Base-by-base conservation (phyloP, 2,888 invertebrate genomes). In the Lysandra coridon region DNA sequence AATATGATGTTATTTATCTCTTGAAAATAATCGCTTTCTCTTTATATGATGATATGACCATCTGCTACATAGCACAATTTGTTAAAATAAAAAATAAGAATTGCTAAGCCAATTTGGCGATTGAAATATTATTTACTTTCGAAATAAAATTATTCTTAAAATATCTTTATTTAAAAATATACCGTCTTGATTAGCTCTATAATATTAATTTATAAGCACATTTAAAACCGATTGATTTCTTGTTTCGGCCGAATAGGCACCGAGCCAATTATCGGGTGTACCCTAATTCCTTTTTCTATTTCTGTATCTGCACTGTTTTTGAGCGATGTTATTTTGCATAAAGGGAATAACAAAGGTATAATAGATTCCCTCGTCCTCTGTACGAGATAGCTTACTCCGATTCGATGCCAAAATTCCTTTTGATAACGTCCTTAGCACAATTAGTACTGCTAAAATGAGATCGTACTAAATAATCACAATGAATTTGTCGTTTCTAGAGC, bases 391-490 rank as follows among this genome's bases (percentile, higher is more conserved):
- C 53, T 82, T 82, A 81, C 80, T 84, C 79, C 80, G 64, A 81
- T 77, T 33, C 80, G 80, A 81, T 83, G 84, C 83, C 81, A 83
- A 83, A 83, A 84, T 82, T 80, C 80, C 80, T 79, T 81, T 82
- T 82, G 78, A 82, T 81, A 81, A 80, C 80, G 89, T 88, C 88
- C 89, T 90, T 89, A 90, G 87, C 89, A 91, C 90, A 91, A 90
- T 92, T 91, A 90, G 89, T 84, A 85, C 84, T 83, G 86, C 90
- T 89, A 88, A 91, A 92, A 91, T 91, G 91, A 91, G 87, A 89
- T 83, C 80, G 82, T 85, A 86, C 83, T 90, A 88, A 91, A 91
- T 91, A 88, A 89, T 90, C 85, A 87, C 91, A 87, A 90, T 89
- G 88, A 88, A 82, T 81, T 80, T 82, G 81, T 84, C 86, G 85